Evolutionary conservation across 1,140 invertebrate genomes (phyloP).

Genomic region (Tetramorium parvispinum): DNA sequence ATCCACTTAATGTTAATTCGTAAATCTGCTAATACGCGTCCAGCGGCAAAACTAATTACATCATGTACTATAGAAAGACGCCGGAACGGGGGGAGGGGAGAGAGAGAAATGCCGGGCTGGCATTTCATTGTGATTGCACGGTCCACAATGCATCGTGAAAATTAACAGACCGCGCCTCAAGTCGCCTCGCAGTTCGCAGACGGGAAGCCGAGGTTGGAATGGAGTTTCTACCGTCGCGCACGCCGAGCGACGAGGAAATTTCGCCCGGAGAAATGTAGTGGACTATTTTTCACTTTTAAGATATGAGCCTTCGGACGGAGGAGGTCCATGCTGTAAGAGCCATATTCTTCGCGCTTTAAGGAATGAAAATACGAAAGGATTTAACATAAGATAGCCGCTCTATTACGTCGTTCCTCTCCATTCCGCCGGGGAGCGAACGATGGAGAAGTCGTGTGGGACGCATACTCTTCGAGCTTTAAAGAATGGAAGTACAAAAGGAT

Average conservation of each 20-base stretch:
- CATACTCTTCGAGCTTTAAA: background rate
- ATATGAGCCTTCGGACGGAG: slow-evolving; percentile 28
- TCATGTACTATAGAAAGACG: slow-evolving; percentile 55
- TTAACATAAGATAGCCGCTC: slow-evolving; percentile 2
- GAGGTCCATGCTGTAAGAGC: background rate
- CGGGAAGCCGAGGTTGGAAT: slow-evolving; percentile 5
- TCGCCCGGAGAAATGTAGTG: slow-evolving; percentile 1
- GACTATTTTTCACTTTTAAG: slow-evolving; percentile 39
- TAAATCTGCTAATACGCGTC: slow-evolving; percentile 30
- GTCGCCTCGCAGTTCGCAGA: slow-evolving; percentile 23
- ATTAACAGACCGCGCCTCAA: slow-evolving; percentile 69
- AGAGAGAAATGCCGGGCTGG: slow-evolving; percentile 17
- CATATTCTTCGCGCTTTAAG: slow-evolving; percentile 30
- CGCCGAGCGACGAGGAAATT: background rate
- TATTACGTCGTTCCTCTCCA: background rate
- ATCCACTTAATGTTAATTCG: slow-evolving; percentile 53
- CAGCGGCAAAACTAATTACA: slow-evolving; percentile 63
- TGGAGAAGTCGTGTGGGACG: background rate
- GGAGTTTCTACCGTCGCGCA: slow-evolving; percentile 25
- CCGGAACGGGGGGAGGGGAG: background rate
- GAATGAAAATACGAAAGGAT: slow-evolving; percentile 1
- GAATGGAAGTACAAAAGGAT: slow-evolving; percentile 10
- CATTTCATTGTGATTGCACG: slow-evolving; percentile 60
- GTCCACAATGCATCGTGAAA: slow-evolving; percentile 64
- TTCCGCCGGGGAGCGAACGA: background rate